Conservation (phyloP, 2,888 invertebrate genomes). For the Patella pellucida region DNA sequence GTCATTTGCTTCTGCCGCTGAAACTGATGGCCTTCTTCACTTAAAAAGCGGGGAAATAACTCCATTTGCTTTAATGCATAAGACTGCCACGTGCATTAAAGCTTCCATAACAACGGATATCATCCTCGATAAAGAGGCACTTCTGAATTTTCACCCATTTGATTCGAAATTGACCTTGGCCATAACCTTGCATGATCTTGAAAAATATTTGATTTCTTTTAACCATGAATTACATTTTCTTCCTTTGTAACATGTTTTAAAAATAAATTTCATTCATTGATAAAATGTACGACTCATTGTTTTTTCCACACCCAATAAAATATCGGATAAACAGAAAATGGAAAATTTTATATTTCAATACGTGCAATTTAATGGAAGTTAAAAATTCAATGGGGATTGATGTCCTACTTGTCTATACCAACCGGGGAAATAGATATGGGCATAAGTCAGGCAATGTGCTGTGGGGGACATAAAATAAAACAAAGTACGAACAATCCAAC, state of each 20-base stretch:
- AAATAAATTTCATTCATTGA: no score
- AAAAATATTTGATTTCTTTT: not conserved
- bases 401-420: no score
- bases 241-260: not conserved
- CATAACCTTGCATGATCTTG: not conserved
- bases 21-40: constrained; percentile 38
- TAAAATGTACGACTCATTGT: no score
- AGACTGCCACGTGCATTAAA: constrained; percentile 32
- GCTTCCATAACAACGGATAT: constrained; percentile 41
- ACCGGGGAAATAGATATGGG: no score
- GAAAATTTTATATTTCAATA: no score
- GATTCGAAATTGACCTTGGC: constrained; percentile 25
- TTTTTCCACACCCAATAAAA: no score
- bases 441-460: no score
- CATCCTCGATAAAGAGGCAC: constrained; percentile 30
- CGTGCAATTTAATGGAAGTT: no score
- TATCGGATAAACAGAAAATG: no score
- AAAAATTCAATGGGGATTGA: no score
- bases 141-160: constrained; percentile 48
- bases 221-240: constrained; percentile 3
- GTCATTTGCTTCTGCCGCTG: constrained; percentile 48
- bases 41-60: constrained; percentile 47
- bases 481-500: no score
- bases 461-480: no score
- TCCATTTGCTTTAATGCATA: constrained; percentile 46